These are phyloP conservation scores for Chrysochloris asiatica DNA, from an alignment of 2,113 vertebrate species.

Conservation along the genomic window DNA sequence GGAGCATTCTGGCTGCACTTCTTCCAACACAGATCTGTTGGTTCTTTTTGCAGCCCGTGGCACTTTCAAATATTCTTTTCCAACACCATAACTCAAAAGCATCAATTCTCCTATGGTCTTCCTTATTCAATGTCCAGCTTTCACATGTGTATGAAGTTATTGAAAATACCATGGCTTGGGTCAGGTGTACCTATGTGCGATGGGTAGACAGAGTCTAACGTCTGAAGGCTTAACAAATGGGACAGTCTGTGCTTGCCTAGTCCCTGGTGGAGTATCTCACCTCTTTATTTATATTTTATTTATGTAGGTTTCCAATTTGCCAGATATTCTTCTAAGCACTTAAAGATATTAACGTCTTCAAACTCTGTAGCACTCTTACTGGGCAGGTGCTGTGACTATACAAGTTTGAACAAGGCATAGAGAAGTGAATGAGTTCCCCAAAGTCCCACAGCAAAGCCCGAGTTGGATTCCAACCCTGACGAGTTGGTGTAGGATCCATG, in stretches of 20 bases:
- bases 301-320: neutral
- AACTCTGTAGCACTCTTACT: neutral
- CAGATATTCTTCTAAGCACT: slow-evolving; percentile 42
- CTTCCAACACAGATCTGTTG: neutral
- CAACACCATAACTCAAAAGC: too few relatives aligned
- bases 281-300: slow-evolving; percentile 18
- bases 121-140: too few relatives aligned
- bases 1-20: neutral
- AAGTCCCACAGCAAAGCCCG: neutral
- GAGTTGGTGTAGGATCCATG: rapidly evolving
- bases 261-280: neutral
- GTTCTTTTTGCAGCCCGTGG: too few relatives aligned
- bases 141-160: too few relatives aligned
- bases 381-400: neutral
- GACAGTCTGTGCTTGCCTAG: neutral
- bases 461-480: neutral
- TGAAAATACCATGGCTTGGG: too few relatives aligned
- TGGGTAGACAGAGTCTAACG: neutral
- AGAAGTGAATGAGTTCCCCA: neutral
- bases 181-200: too few relatives aligned
- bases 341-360: slow-evolving; percentile 39
- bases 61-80: too few relatives aligned
- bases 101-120: too few relatives aligned
- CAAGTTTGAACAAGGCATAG: neutral
- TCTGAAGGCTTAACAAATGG: neutral